These are phyloP conservation scores for Sebastes matsubarae DNA, from an alignment of 2,797 vertebrate genomes.

Conservation along the genomic window DNA sequence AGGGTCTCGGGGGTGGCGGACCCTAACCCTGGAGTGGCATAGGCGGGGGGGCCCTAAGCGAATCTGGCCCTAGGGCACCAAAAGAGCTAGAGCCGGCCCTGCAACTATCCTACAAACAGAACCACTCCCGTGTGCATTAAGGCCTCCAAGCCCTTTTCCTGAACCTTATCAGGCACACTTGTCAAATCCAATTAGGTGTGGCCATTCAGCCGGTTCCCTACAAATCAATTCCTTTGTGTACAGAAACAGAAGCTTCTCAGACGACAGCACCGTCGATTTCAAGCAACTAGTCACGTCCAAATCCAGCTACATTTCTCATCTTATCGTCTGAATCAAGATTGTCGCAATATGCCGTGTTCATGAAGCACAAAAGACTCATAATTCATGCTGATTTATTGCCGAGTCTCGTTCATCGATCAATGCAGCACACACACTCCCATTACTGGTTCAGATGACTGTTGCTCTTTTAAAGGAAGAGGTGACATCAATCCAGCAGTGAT, in stretches of 20 bases:
- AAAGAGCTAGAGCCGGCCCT: no score
- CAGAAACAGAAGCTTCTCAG: constrained; percentile 1
- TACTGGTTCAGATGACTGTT: constrained; percentile 50
- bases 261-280: not conserved
- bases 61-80: no score
- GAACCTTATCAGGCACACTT: constrained; percentile 36
- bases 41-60: no score
- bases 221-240: constrained; percentile 58
- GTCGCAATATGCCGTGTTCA: not conserved
- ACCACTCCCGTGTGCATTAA: constrained; percentile 22
- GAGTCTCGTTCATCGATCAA: constrained; percentile 51
- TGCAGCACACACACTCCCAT: constrained; percentile 46
- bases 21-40: no score
- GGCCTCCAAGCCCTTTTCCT: constrained; percentile 33
- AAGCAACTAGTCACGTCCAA: not conserved
- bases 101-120: not conserved
- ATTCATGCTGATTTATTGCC: constrained; percentile 45
- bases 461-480: constrained; percentile 40
- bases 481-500: constrained; percentile 45
- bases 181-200: constrained; percentile 65
- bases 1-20: no score
- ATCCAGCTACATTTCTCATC: not conserved
- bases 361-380: not conserved
- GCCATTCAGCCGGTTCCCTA: constrained; percentile 38
- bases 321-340: constrained; percentile 3